A percentile compares a stretch with the other conserved stretches of the same genome.
Conservation (phyloP, 2,797 vertebrate genomes). For the Falco berigora region DNA sequence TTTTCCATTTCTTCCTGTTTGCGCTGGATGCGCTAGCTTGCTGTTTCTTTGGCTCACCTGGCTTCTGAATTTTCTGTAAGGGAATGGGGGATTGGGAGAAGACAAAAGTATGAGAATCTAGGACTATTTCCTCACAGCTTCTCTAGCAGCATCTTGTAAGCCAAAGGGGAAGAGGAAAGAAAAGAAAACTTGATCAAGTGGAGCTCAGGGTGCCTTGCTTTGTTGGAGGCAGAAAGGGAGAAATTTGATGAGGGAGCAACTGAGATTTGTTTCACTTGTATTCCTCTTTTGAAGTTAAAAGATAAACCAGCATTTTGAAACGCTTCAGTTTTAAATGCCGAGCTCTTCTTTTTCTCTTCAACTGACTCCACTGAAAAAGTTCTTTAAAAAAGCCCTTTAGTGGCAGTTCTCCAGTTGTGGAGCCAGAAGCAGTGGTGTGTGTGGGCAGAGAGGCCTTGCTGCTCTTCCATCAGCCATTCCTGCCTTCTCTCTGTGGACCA, state of each 20-base stretch:
- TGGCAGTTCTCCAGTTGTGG: background rate
- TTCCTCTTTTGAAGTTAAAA: background rate
- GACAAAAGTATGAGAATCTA: background rate
- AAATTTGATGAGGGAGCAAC: background rate
- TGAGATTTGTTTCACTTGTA: background rate
- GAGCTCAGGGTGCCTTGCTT: background rate
- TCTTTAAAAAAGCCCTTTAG: background rate
- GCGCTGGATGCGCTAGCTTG: background rate
- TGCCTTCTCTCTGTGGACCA: background rate
- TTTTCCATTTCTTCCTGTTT: background rate
- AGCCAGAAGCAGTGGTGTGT: background rate
- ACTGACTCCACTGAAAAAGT: background rate
- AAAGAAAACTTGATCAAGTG: background rate
- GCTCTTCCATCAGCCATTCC: background rate
- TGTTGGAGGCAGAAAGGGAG: background rate
- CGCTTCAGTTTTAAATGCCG: background rate
- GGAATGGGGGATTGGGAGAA: background rate
- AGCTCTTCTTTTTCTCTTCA: background rate
- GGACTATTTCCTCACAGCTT: background rate
- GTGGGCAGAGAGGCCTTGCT: conserved; percentile 9
- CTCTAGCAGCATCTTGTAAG: background rate
- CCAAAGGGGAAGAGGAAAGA: background rate
- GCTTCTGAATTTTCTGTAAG: background rate
- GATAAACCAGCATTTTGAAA: background rate
- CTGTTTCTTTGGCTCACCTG: background rate